Evolutionary conservation across 2,113 vertebrate species (phyloP).

Genomic region (Pluvialis apricaria): DNA sequence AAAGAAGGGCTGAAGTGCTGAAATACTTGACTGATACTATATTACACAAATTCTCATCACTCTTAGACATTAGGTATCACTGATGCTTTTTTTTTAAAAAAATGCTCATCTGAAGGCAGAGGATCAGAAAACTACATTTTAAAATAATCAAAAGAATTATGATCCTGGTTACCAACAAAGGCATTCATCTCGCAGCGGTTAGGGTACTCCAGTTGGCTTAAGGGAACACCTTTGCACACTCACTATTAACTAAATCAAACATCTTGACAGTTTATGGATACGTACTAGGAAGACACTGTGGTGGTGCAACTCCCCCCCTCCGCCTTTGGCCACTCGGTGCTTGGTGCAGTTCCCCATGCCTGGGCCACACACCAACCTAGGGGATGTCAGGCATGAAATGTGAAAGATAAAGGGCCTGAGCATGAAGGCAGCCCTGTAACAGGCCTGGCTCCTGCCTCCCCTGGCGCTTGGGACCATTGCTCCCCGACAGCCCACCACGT

Average conservation of each 20-base stretch:
- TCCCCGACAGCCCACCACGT: too few relatives aligned
- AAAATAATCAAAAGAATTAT: not conserved
- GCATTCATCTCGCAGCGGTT: not conserved
- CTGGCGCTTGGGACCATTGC: too few relatives aligned
- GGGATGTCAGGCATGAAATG: too few relatives aligned
- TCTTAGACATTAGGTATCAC: not conserved
- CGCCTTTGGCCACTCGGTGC: too few relatives aligned
- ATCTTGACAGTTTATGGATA: not conserved
- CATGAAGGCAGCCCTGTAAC: too few relatives aligned
- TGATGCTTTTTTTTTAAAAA: not conserved
- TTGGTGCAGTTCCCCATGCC: too few relatives aligned
- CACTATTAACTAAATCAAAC: not conserved
- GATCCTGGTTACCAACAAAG: not conserved
- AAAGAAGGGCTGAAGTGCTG: not conserved
- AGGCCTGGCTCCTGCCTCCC: too few relatives aligned
- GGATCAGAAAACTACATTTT: not conserved
- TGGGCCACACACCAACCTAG: too few relatives aligned
- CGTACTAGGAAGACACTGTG: not conserved
- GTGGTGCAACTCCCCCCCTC: too few relatives aligned
- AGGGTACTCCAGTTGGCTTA: not conserved
- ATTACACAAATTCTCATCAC: not conserved
- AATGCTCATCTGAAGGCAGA: not conserved
- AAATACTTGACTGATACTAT: not conserved
- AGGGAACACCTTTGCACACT: not conserved
- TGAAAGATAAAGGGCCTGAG: too few relatives aligned